These are phyloP conservation scores for Rhinolophus sinicus DNA, from an alignment of 2,113 vertebrate species.

Conservation along the genomic window DNA sequence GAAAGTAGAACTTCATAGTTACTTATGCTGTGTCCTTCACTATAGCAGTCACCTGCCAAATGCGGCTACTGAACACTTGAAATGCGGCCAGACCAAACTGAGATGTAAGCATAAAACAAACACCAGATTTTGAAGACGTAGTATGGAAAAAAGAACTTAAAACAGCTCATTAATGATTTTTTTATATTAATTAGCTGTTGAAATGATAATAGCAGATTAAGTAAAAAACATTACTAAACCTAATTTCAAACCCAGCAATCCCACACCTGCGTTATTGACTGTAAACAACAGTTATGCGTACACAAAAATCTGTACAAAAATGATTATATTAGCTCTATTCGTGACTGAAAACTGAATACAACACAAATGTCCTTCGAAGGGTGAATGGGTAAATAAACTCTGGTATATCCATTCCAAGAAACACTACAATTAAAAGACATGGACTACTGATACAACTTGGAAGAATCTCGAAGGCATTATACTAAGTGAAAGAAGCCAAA, in stretches of 20 bases:
- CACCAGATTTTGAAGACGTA: not conserved
- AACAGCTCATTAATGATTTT: conserved; percentile 29
- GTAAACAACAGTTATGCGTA: not conserved
- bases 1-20: conserved; percentile 28
- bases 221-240: not conserved
- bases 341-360: not conserved
- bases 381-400: not conserved
- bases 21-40: not conserved
- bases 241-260: not conserved
- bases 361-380: not conserved
- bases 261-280: not conserved
- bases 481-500: not conserved
- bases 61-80: not conserved
- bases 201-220: not conserved
- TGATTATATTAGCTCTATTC: not conserved
- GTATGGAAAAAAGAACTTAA: not conserved
- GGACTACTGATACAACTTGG: not conserved
- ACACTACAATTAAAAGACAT: not conserved
- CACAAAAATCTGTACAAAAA: not conserved
- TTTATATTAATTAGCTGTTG: not conserved
- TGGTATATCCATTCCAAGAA: not conserved
- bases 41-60: not conserved
- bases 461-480: not conserved
- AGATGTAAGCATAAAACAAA: not conserved
- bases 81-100: not conserved